Evolutionary conservation across 2,888 invertebrate species (phyloP), one percentile per base, ranked within the genome.

Genomic region (Parasteatoda lunata): DNA sequence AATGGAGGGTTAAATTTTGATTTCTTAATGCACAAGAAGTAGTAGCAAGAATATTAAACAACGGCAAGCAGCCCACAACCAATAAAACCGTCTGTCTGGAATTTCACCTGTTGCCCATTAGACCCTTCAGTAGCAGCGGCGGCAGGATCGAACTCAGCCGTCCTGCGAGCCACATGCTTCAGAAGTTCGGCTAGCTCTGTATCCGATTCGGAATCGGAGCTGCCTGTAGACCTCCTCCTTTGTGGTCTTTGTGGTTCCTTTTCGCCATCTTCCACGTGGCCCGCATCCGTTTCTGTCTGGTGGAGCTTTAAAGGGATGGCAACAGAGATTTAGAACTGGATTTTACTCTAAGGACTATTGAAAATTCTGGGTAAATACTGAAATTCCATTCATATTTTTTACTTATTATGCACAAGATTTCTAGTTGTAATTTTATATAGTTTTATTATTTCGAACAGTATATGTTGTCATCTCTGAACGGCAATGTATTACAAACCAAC

Each of bases 191-290:
- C 89, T 11, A 90, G 88, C 72, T 90, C 90, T 4, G 90, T 89
- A 64, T 90, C 90, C 45, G 90, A 90, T 71, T 90, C 90, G 51
- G 90, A 89, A 73, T 90, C 90, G 51, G 90, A 89, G 76, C 84
- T 79, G 69, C 88, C 88, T 0, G 88, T 88, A 6, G 88, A 88
- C 13, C 79, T 71, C 76, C 77, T 77, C 54, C 88, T 73, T 49
- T 77, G 86, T 2, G 75, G 83, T 5, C 75, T 59, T n/a, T 47
- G 72, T 5, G 45, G 59, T 15, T 70, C 65, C 3, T 78, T 51
- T 8, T 75, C 73, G 0, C 49, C 52, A 1, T 70, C 76, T 47
- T 68, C 65, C 7, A 5, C 66, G 5, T 49, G 49, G 3, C 11
- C 51, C 9, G 64, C 30, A 13, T 77, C 72, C 51, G 81, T 11